Evolutionary conservation across 2,113 vertebrate genomes (phyloP).

Genomic region (Apistogramma diplotaenia): DNA sequence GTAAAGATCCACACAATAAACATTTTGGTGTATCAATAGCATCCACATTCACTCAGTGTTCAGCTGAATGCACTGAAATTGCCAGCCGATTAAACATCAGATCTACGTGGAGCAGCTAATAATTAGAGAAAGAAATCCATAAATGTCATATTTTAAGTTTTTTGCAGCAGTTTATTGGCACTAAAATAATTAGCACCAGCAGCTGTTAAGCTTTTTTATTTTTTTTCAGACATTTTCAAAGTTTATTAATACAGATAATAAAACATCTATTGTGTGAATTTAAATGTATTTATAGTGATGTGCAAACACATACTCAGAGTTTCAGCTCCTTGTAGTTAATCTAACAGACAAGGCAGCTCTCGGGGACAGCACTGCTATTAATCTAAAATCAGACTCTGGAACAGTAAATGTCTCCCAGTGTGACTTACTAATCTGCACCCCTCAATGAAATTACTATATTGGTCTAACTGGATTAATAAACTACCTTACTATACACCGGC

Average conservation of each 20-base stretch:
- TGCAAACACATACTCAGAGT: not conserved
- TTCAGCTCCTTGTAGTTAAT: not conserved
- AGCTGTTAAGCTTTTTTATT: not conserved
- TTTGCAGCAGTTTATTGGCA: not conserved
- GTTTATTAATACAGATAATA: not conserved
- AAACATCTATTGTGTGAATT: not conserved
- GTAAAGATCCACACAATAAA: not conserved
- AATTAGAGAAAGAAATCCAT: not conserved
- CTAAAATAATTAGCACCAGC: not conserved
- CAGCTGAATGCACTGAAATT: not conserved
- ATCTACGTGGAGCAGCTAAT: not conserved
- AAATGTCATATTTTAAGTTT: conserved; percentile 5
- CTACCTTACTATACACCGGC: conserved; percentile 22
- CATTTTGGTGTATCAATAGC: not conserved
- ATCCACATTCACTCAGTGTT: not conserved
- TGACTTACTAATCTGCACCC: conserved; percentile 28
- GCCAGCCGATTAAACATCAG: not conserved
- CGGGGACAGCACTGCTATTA: not conserved
- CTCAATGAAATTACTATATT: conserved; percentile 32
- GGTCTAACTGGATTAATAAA: conserved; percentile 53
- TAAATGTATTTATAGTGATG: not conserved
- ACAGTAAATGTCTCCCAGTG: conserved; percentile 25
- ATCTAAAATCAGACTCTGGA: conserved; percentile 17
- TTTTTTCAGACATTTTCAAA: not conserved
- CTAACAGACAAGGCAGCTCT: not conserved